Base-by-base conservation (phyloP, 2,888 invertebrate species). In the Cremastobaeus sp. region DNA sequence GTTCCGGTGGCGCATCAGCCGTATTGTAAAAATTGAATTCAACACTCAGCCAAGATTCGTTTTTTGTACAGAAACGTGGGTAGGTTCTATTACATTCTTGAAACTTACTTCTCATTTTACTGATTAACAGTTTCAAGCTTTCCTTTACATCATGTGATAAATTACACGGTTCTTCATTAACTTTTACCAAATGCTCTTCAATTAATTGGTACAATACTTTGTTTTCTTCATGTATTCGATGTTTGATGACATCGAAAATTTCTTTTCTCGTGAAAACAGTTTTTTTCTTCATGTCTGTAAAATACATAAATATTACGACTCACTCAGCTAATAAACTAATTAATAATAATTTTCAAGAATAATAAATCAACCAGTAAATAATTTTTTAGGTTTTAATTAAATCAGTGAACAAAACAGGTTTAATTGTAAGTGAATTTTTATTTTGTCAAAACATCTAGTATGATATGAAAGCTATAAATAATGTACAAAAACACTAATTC, bases 21-120 rank as follows among this genome's bases (percentile, higher is more conserved):
- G 45, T 54, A 6, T 65, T 5, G 55, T 47, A 15, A 65, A 71
- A 54, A 37, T 71, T 35, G 39, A 71, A 39, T 30, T 65, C 43
- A 20, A 65, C 21, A 34, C 21, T 8, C 50, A 71, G 71, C 71
- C 65, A 71, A 15, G 59, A 37, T 65, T 55, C 45, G 43, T 71
- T 71, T 45, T 57, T 57, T 12, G 55, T 18, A 30, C 41, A 30
- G 41, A 55, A 55, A 14, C 54, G 21, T 39, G 12, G 6, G 17
- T 57, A 64, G 30, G 54, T 62, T 50, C 64, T 47, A 20, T 43
- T 39, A 37, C 43, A 62, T 69, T 74, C 45, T 50, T 59, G 50
- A 43, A 41, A 74, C 57, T 30, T 55, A 30, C 9, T 34, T 39
- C 48, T 59, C 21, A 68, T 9, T 50, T 68, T 68, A 59, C 41